Conservation (phyloP, 2,888 invertebrate species). For the Acrobasis suavella region DNA sequence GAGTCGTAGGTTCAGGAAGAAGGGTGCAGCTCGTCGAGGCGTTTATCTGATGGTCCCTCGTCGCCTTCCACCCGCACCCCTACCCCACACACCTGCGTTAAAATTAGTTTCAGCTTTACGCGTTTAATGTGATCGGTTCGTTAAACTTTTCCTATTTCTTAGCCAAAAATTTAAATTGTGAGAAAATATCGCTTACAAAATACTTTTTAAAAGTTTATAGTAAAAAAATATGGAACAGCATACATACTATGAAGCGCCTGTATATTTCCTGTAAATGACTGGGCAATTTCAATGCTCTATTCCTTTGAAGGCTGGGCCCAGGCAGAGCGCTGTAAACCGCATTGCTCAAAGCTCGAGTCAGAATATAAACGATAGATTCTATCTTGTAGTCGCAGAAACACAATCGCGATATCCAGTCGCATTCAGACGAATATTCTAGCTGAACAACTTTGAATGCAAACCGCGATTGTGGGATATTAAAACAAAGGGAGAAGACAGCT, state of each 20-base stretch:
- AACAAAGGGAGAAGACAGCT: constrained; percentile 8
- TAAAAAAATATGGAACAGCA: too few relatives aligned
- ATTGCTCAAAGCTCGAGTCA: background rate
- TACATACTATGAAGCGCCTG: too few relatives aligned
- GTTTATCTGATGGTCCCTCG: constrained; percentile 50
- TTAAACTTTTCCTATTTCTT: constrained; percentile 10
- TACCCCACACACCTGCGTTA: constrained; percentile 30
- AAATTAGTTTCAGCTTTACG: constrained; percentile 31
- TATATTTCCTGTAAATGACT: too few relatives aligned
- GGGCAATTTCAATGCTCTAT: background rate
- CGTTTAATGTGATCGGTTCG: constrained; percentile 24
- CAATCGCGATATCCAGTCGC: constrained; percentile 8
- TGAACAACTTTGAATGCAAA: constrained; percentile 15
- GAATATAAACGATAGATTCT: constrained; percentile 14
- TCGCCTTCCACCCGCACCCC: constrained; percentile 26
- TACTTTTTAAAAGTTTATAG: too few relatives aligned
- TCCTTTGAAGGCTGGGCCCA: background rate
- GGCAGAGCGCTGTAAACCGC: background rate
- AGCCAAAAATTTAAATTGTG: too few relatives aligned
- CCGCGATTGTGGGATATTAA: constrained; percentile 5
- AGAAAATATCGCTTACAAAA: too few relatives aligned
- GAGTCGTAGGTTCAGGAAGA: constrained; percentile 25
- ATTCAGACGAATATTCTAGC: constrained; percentile 18
- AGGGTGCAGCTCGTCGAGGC: constrained; percentile 34
- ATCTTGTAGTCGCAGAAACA: constrained; percentile 5